Base-by-base conservation (phyloP, 2,888 invertebrate genomes). In the Xylota sylvarum region DNA sequence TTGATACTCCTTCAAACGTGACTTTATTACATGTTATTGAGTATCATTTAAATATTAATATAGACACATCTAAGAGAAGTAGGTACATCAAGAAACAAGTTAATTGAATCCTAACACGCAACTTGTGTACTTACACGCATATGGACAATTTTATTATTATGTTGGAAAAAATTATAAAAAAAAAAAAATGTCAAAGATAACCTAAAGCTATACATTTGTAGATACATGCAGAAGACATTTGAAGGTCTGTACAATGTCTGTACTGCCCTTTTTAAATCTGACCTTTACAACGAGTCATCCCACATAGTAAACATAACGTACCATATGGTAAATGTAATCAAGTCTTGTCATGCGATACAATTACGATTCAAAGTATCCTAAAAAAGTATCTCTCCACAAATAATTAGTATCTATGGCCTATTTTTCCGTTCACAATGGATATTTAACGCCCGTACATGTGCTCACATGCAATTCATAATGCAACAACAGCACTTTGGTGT, bases 41-140 rank as follows among this genome's bases (percentile, higher is more conserved):
- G 27, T 9, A 27, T 52, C 60, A 19, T 40, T 62, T 62, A 14
- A 43, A 30, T 52, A 64, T 9, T 40, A 52, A 64, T 64, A 64
- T 17, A 9, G 19, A 48, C 17, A 50, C 12, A 55, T 69, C 2
- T n/a, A 30, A 14, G 14, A 5, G 10, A 35, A 37, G 30, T 6
- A 50, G n/a, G 32, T 65, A 48, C 48, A 5, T 48, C 9, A 58
- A 58, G 65, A 55, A 37, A 55, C n/a, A 10, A 43, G 9, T 9
- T 74, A 65, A 77, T 50, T 67, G 50, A 14, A 60, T 30, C 40
- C 46, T 43, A 50, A 9, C 77, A 77, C 77, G 77, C 77, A 77
- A 77, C 30, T 23, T 32, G 19, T 23, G 50, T 30, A 46, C 46
- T 37, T 50, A 27, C 67, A 77, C 77, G 77, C 77, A 69, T 50